Conservation (phyloP, 1,140 invertebrate species). For the Trigoniulus corallinus region DNA sequence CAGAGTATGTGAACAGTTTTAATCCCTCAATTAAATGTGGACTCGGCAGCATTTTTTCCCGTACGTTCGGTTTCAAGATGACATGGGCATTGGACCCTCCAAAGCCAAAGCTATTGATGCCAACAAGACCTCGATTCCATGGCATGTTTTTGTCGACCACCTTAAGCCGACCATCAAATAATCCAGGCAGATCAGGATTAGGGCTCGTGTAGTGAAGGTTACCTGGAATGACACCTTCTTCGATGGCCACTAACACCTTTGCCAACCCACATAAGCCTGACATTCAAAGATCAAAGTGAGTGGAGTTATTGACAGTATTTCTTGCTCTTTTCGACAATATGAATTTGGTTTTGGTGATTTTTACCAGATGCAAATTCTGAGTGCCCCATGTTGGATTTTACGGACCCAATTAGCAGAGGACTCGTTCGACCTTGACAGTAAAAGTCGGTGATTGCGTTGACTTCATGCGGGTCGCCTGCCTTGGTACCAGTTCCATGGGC, state of each 20-base stretch:
- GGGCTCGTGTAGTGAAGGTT: constrained; percentile 36
- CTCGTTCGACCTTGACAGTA: constrained; percentile 27
- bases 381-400: constrained; percentile 43
- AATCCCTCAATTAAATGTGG: background rate
- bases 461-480: constrained; percentile 37
- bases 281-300: background rate
- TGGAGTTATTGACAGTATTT: too few species aligned
- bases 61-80: constrained; percentile 24
- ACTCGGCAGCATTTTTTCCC: background rate
- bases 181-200: constrained; percentile 31
- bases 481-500: constrained; percentile 42
- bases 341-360: constrained; percentile 3
- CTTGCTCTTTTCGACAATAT: background rate
- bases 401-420: constrained; percentile 34
- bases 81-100: constrained; percentile 43
- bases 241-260: constrained; percentile 32
- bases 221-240: constrained; percentile 29
- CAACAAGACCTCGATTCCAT: constrained; percentile 30
- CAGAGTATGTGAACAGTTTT: constrained; percentile 52
- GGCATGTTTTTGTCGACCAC: constrained; percentile 24
- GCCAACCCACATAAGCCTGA: constrained; percentile 26
- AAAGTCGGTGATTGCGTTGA: constrained; percentile 31
- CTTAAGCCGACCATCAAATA: constrained; percentile 1
- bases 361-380: constrained; percentile 37
- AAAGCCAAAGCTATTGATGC: constrained; percentile 46